Conservation (phyloP, 2,888 invertebrate genomes). For the Sceliomorpha sp. region DNA sequence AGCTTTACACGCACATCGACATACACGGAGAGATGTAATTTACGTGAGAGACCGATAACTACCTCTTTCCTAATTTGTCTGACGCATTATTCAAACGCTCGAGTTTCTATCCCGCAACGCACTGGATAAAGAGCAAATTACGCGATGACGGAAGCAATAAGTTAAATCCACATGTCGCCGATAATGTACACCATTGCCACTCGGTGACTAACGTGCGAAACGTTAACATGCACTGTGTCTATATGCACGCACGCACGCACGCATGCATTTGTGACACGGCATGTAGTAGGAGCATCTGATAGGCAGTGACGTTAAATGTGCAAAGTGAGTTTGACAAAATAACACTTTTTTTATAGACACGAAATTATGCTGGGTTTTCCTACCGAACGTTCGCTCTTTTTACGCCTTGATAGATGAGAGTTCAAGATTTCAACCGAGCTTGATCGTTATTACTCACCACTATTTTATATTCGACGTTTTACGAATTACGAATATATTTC, state of each 20-base stretch:
- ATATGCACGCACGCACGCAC: slow-evolving; percentile 31
- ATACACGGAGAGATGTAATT: slow-evolving; percentile 52
- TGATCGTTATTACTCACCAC: too few species aligned
- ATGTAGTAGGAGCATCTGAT: slow-evolving; percentile 36
- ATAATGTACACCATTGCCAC: slow-evolving; percentile 56
- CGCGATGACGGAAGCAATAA: slow-evolving; percentile 64
- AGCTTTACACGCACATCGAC: too few species aligned
- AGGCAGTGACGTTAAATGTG: slow-evolving; percentile 29
- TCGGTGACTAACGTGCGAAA: slow-evolving; percentile 46
- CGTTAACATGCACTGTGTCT: slow-evolving; percentile 47
- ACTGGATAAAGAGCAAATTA: slow-evolving; percentile 63
- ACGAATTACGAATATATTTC: too few species aligned
- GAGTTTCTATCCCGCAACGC: slow-evolving; percentile 40
- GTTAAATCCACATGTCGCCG: slow-evolving; percentile 58
- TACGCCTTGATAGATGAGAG: too few species aligned
- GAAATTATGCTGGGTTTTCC: slow-evolving; percentile 11
- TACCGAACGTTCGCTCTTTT: not conserved
- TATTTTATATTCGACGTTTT: too few species aligned
- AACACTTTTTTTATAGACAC: slow-evolving; percentile 7
- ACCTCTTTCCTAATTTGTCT: slow-evolving; percentile 68
- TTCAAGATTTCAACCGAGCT: too few species aligned
- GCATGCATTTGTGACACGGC: slow-evolving; percentile 39
- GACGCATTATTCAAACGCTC: slow-evolving; percentile 62
- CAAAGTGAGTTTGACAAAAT: slow-evolving; percentile 23
- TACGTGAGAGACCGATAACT: slow-evolving; percentile 59